Percentiles rank a stretch among this genome's conserved stretches.
Conservation (phyloP, 1,140 invertebrate species). For the Battus philenor region DNA sequence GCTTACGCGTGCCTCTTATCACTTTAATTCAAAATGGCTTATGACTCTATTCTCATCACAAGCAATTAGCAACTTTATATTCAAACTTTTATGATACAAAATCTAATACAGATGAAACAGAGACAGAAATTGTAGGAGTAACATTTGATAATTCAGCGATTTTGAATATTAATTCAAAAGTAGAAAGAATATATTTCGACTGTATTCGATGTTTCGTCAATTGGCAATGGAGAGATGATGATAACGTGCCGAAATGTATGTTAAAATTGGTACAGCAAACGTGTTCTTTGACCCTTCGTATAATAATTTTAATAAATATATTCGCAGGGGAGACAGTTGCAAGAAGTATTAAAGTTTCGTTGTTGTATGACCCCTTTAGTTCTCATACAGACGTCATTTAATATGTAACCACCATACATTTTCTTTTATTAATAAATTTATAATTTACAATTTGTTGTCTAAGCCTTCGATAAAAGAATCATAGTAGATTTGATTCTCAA, state of each 20-base stretch:
- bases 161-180: slow-evolving; percentile 37
- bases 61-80: slow-evolving; percentile 23
- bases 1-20: slow-evolving; percentile 53
- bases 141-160: slow-evolving; percentile 35
- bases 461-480: no score
- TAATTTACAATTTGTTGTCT: no score
- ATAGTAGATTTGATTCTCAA: no score
- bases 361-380: slow-evolving; percentile 38
- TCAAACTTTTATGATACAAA: slow-evolving; percentile 14
- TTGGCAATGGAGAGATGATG: slow-evolving; percentile 47
- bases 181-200: slow-evolving; percentile 42
- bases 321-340: slow-evolving; percentile 56
- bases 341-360: slow-evolving; percentile 61
- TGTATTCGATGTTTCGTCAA: slow-evolving; percentile 25
- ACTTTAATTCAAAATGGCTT: slow-evolving; percentile 19
- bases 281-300: slow-evolving; percentile 64
- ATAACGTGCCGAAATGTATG: slow-evolving; percentile 53
- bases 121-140: slow-evolving; percentile 31
- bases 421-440: no score
- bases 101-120: slow-evolving; percentile 10
- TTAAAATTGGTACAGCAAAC: slow-evolving; percentile 52
- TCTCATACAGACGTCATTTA: slow-evolving; percentile 24
- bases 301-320: slow-evolving; percentile 66
- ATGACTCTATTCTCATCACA: slow-evolving; percentile 18
- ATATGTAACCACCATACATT: no score